Evolutionary conservation across 1,140 invertebrate species (phyloP), one percentile per base, ranked within the genome.

Genomic region (Drosophila varians): DNA sequence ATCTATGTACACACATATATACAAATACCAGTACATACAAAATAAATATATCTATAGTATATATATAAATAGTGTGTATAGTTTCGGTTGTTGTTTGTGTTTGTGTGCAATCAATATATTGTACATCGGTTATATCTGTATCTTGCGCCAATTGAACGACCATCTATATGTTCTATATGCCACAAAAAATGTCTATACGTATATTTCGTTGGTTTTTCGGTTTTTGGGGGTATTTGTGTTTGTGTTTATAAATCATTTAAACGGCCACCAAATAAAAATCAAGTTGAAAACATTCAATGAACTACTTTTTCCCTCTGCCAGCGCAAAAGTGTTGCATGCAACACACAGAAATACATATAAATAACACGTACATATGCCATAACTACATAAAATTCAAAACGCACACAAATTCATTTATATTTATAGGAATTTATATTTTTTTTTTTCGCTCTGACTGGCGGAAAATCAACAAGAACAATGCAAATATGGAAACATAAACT

Each of bases 281-380:
- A 87, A 87, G 82, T 77, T 74, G 82, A 87, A 87, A 77, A 82
- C 76, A 87, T 87, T 87, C 82, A 87, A 87, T 87, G 82, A 87
- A 87, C 82, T 87, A 87, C 83, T 82, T 87, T 86, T 87, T 45
- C 45, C 54, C 43, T 55, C 51, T 34, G 36, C 53, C 54, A 34
- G 26, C 28, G 16, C 49, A 12, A 71, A 62, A 72, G 68, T 73
- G 70, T 68, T 34, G 55, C 77, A 51, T 72, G 61, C 66, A 76
- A 70, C 54, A 51, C n/a, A n/a, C 40, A 38, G 36, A 56, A 28
- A 16, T 47, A 51, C 26, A 60, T 45, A 53, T 23, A 56, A 14
- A 38, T 46, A 53, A 9, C 16, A 18, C 40, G 62, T 60, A 61
- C 68, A 72, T 61, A 71, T 71, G 56, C 69, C 43, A 73, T 73